Evolutionary conservation across 1,140 invertebrate genomes (phyloP).

Genomic region (Chrysomallon squamiferum): DNA sequence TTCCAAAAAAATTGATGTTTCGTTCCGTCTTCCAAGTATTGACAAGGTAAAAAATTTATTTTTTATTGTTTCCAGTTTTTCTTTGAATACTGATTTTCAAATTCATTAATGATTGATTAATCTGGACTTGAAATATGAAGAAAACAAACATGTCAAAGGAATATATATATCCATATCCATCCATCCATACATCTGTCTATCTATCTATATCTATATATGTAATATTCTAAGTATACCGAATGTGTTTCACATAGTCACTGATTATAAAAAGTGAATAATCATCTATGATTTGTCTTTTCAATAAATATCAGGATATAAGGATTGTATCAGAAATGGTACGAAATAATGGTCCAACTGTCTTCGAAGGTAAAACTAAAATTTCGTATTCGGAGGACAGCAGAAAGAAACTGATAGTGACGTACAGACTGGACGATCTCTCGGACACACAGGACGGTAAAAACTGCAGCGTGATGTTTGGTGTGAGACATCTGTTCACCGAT

Average conservation of each 20-base stretch:
- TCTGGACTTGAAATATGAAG: too few relatives aligned
- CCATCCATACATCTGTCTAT: too few relatives aligned
- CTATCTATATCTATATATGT: too few relatives aligned
- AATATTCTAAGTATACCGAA: too few relatives aligned
- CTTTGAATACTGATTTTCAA: too few relatives aligned
- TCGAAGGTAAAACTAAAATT: conserved; percentile 48
- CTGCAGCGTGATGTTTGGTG: conserved; percentile 23
- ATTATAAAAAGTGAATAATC: too few relatives aligned
- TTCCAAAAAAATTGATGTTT: conserved; percentile 25
- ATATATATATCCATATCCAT: too few relatives aligned
- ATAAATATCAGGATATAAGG: conserved; percentile 40
- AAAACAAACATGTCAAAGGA: too few relatives aligned
- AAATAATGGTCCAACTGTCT: conserved; percentile 17
- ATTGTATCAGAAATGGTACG: conserved; percentile 31
- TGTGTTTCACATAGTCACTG: too few relatives aligned
- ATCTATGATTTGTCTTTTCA: too few relatives aligned
- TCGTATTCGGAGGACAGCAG: conserved; percentile 51
- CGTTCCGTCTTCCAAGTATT: conserved; percentile 36
- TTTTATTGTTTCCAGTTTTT: too few relatives aligned
- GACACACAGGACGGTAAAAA: conserved; percentile 11
- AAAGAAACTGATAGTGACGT: conserved; percentile 46
- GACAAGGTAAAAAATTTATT: conserved; percentile 27
- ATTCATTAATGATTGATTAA: too few relatives aligned
- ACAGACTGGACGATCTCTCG: conserved; percentile 39
- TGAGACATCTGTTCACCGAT: conserved; percentile 38